Conservation (phyloP, 2,797 vertebrate species). For the Lates japonicus region DNA sequence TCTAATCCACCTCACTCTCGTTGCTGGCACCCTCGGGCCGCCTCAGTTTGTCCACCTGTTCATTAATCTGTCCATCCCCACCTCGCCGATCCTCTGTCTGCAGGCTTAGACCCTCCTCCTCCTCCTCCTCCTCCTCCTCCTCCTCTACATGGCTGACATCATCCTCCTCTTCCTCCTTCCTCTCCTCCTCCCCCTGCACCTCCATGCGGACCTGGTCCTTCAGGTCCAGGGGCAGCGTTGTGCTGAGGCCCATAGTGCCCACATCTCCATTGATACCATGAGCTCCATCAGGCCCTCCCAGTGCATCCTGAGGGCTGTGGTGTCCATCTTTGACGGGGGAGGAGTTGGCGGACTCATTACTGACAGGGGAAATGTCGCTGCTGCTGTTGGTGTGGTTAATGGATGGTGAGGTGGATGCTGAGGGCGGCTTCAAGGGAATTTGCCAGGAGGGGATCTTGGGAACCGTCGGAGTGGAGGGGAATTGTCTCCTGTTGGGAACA, state of each 20-base stretch:
- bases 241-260: slow-evolving; percentile 38
- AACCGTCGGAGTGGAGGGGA: slow-evolving; percentile 93
- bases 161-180: slow-evolving; percentile 79
- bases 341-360: slow-evolving; percentile 91
- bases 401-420: slow-evolving; percentile 83
- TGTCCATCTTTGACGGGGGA: slow-evolving; percentile 93
- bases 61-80: slow-evolving; percentile 97
- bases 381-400: slow-evolving; percentile 95
- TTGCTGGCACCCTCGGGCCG: no score
- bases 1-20: slow-evolving; percentile 94
- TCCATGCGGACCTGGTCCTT: slow-evolving; percentile 95
- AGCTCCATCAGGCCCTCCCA: slow-evolving; percentile 81
- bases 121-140: slow-evolving; percentile 89
- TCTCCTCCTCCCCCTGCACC: slow-evolving; percentile 93
- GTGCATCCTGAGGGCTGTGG: slow-evolving; percentile 88
- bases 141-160: slow-evolving; percentile 81
- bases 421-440: slow-evolving; percentile 92
- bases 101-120: slow-evolving; percentile 89
- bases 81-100: slow-evolving; percentile 95
- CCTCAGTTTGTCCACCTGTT: slow-evolving; percentile 97
- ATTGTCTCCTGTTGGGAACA: slow-evolving; percentile 90
- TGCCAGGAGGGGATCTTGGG: slow-evolving; percentile 98
- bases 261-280: slow-evolving; percentile 83
- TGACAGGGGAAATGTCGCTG: slow-evolving; percentile 98
- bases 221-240: slow-evolving; percentile 84